phyloP scores from a whole-genome alignment of 2,888 invertebrate genomes.

The Limnephilus marmoratus region DNA sequence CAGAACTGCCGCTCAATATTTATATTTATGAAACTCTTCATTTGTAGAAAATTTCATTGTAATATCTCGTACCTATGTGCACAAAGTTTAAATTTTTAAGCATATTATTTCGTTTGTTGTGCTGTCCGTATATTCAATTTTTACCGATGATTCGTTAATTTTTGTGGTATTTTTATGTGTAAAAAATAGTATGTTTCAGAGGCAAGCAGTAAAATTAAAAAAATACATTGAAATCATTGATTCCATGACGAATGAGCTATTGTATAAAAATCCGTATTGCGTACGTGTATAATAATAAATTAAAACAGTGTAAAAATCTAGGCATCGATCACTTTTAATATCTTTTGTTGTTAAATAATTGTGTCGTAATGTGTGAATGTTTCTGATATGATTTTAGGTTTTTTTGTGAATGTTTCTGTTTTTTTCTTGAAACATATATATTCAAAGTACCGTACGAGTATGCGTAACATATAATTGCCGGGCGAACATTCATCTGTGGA shows the following conservation, averaged over 20 bases:
- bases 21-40: not conserved
- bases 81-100: not conserved
- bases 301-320: not conserved
- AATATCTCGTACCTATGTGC: not conserved
- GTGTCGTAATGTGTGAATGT: slow-evolving; percentile 36
- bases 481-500: slow-evolving; percentile 28
- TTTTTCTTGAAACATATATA: not conserved
- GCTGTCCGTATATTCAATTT: not conserved
- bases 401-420: slow-evolving; percentile 24
- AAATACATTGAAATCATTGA: not conserved
- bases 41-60: not conserved
- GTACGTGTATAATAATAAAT: not conserved
- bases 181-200: too few species aligned
- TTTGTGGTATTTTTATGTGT: not conserved
- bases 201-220: not conserved
- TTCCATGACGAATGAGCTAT: not conserved
- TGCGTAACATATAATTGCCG: slow-evolving; percentile 27
- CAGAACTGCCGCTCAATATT: not conserved
- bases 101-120: not conserved
- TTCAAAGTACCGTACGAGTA: slow-evolving; percentile 3
- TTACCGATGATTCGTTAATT: not conserved
- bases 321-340: slow-evolving; percentile 42
- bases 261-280: not conserved
- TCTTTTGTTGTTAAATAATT: slow-evolving; percentile 15
- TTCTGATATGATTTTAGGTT: too few species aligned